phyloP scores from a whole-genome alignment of 2,888 invertebrate species.

The Tenthredo notha region DNA sequence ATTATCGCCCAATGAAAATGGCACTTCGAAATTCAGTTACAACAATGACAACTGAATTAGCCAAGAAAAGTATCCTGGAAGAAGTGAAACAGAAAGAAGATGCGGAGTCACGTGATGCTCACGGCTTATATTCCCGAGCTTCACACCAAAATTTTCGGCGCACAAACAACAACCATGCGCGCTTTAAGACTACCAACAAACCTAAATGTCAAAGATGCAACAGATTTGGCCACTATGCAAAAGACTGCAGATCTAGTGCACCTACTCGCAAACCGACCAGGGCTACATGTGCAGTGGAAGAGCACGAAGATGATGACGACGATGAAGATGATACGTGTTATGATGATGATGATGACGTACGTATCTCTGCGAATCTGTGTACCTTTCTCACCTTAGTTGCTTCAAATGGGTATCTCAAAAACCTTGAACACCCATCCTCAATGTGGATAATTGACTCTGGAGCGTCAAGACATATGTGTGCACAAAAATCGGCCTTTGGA shows the following conservation, averaged over 20 bases:
- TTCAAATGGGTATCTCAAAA: neutral
- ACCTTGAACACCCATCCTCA: neutral
- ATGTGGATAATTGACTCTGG: constrained; percentile 10
- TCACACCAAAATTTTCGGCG: neutral
- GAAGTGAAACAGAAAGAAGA: no score
- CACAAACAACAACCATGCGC: neutral
- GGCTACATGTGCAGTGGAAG: neutral
- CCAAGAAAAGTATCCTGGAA: no score
- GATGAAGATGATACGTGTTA: neutral
- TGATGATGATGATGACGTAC: neutral
- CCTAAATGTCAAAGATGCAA: neutral
- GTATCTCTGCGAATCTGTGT: neutral
- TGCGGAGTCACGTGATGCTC: no score
- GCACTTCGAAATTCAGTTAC: no score
- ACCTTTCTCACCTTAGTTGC: constrained; percentile 2
- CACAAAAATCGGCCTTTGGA: neutral
- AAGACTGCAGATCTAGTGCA: neutral
- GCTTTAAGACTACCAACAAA: neutral
- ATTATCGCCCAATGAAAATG: no score
- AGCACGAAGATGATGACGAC: neutral
- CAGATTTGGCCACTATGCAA: constrained; percentile 13
- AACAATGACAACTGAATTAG: no score
- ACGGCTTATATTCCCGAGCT: no score
- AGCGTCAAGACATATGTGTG: constrained; percentile 4
- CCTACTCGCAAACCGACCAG: neutral